Base-by-base conservation (phyloP, 1,140 invertebrate genomes). In the Brachionus plicatilis region DNA sequence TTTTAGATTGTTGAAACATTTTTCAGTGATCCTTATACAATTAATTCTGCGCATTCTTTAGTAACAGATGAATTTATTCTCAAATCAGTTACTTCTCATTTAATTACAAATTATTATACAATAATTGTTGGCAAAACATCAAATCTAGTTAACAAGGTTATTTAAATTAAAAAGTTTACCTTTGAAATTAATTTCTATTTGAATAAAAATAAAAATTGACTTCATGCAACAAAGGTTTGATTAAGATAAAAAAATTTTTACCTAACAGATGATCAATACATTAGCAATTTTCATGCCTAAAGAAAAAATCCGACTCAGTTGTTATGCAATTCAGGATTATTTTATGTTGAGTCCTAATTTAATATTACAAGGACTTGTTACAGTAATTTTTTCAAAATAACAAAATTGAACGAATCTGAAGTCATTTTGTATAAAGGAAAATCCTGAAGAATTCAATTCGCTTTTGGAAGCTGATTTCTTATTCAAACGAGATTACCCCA, bases 81-180 rank as follows among this genome's bases (percentile, higher is more conserved):
- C 2, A 82, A 60, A 17, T 27, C 79, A 37, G 37, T 82, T 1
- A 47, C 53, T 11, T 82, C 79, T 65, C 79, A 82, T 45, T 65
- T 82, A 68, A 65, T 60, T 24, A 82, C 33, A 29, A 82, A 45
- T 68, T 82, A 37, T 27, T 56, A 68, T 68, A 82, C 79, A 37
- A 82, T 82, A 65, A 56, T 82, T 12, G 50, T 82, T 68, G 79
- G 79, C 24, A 82, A 82, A 82, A 43, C 79, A 9, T 82, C 79
- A 11, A 12, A 17, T 20, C 3, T 43, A 47, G 53, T 82, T 33
- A 82, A 82, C 43, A 82, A 82, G 53, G 76, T 80, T 27, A 80
- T 29, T 50, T 24, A 14, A n/a, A 27, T n/a, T 56, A 17, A 53
- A 17, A 11, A 29, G 8, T 27, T 53, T 50, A 14, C 0, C 12